Percentiles rank a stretch among this genome's conserved stretches.
Conservation (phyloP, 2,797 vertebrate genomes). For the Helicolenus hilgendorfi region DNA sequence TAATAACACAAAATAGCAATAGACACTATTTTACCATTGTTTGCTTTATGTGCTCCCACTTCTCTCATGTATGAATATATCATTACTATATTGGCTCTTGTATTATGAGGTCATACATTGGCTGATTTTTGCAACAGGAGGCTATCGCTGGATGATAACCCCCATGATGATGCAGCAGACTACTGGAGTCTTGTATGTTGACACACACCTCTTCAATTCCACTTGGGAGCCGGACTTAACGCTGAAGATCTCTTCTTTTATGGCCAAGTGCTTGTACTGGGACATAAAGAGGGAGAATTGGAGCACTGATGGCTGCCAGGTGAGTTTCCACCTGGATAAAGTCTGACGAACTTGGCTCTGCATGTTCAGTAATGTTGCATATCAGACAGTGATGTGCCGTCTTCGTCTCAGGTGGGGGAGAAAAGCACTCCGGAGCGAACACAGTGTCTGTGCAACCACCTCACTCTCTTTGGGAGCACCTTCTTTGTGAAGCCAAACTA, state of each 20-base stretch:
- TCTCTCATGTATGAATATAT: neutral
- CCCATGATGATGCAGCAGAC: slow-evolving; percentile 77
- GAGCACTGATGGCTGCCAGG: slow-evolving; percentile 85
- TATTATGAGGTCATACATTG: neutral
- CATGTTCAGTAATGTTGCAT: neutral
- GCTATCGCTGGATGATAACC: slow-evolving; percentile 87
- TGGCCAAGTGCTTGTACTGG: slow-evolving; percentile 88
- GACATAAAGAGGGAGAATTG: slow-evolving; percentile 46
- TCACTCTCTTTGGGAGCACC: slow-evolving; percentile 91
- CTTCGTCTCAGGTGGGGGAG: slow-evolving; percentile 83
- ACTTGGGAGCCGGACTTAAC: slow-evolving; percentile 37
- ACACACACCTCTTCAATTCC: slow-evolving; percentile 55
- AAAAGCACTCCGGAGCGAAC: slow-evolving; percentile 65
- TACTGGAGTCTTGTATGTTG: slow-evolving; percentile 81
- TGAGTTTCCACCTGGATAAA: slow-evolving; percentile 38
- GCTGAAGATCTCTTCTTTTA: slow-evolving; percentile 64
- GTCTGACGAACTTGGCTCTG: neutral
- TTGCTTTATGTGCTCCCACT: neutral
- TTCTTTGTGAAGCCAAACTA: slow-evolving; percentile 92
- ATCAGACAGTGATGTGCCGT: neutral
- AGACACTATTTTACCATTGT: neutral
- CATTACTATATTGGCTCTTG: neutral
- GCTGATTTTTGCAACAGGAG: slow-evolving; percentile 62
- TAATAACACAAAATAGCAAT: neutral
- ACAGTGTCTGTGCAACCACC: slow-evolving; percentile 93